Conservation (phyloP, 2,797 vertebrate species). For the Phataginus tetradactyla region DNA sequence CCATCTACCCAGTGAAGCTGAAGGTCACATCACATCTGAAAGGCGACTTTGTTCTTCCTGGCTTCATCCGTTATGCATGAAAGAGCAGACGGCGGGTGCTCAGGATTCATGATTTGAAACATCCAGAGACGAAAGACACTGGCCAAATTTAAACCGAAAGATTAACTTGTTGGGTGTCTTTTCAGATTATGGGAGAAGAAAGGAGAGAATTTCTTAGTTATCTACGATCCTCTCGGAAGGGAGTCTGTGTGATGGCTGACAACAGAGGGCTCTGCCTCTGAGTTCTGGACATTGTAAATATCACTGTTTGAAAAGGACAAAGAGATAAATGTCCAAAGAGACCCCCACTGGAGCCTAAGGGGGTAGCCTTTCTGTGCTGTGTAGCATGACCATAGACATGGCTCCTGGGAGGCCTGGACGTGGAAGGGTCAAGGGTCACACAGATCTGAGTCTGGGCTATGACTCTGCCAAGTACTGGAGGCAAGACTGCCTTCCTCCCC, state of each 20-base stretch:
- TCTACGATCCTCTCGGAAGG: conserved; percentile 21
- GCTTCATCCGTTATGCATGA: conserved; percentile 68
- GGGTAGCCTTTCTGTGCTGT: fast-evolving
- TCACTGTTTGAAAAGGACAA: background rate
- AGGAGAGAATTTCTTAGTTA: conserved; percentile 37
- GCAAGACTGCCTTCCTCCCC: background rate
- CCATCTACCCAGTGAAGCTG: conserved; percentile 2
- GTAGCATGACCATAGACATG: fast-evolving
- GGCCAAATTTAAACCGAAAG: conserved; percentile 79
- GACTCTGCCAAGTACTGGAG: background rate
- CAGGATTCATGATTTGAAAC: conserved; percentile 66
- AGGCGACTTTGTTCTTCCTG: conserved; percentile 71
- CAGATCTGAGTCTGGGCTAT: background rate
- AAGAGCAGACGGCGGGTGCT: conserved; percentile 39
- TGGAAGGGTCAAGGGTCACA: background rate
- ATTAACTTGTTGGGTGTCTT: conserved; percentile 69
- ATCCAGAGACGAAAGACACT: conserved; percentile 67
- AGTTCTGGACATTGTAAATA: background rate
- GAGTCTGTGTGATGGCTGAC: background rate
- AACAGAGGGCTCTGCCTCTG: background rate
- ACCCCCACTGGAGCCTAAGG: background rate
- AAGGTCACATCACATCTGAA: conserved; percentile 75
- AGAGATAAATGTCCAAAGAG: background rate
- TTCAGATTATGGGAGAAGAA: conserved; percentile 48
- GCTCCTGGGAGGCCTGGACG: background rate